Evolutionary conservation across 2,113 vertebrate genomes (phyloP).

Genomic region (Cyanoderma ruficeps): DNA sequence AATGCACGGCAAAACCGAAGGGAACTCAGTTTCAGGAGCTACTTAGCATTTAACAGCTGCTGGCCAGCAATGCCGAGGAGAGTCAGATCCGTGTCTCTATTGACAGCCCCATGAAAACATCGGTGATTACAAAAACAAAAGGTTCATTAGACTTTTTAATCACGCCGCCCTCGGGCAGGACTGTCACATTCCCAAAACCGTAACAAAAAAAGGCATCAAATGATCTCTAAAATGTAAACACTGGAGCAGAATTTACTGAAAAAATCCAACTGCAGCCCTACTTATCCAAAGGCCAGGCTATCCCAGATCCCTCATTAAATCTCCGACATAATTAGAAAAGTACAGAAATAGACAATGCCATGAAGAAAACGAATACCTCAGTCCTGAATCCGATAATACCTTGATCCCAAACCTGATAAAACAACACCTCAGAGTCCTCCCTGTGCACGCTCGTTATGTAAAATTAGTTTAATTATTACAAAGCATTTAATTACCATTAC

Average conservation of each 20-base stretch:
- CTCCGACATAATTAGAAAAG: slow-evolving; percentile 13
- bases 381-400: background rate
- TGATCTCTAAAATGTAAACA: background rate
- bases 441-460: background rate
- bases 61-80: background rate
- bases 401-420: background rate
- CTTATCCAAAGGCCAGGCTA: background rate
- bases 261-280: background rate
- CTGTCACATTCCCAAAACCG: background rate
- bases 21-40: background rate
- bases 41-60: background rate
- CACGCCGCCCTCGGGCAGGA: background rate
- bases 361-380: background rate
- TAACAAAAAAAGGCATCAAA: background rate
- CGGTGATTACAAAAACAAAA: background rate
- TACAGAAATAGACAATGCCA: background rate
- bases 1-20: background rate
- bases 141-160: background rate
- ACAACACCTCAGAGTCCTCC: background rate
- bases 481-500: background rate
- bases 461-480: background rate
- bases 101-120: background rate
- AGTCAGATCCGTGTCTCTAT: background rate
- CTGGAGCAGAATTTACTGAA: background rate
- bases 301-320: background rate